Evolutionary conservation across 2,888 invertebrate genomes (phyloP).

Genomic region (Leuctra nigra): DNA sequence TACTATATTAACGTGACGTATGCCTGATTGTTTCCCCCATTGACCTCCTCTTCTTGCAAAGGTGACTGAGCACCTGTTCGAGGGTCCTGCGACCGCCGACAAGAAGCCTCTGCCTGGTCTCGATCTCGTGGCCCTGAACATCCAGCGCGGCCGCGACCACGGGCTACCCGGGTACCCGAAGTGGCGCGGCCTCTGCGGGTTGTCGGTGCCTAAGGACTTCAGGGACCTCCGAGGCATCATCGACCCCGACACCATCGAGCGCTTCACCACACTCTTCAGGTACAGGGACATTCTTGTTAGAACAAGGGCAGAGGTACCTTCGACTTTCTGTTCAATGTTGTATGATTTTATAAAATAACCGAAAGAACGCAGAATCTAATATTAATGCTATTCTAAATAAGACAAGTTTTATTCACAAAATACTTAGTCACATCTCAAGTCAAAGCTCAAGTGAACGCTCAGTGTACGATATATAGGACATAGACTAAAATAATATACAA

Average conservation of each 20-base stretch:
- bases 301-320: too few relatives aligned
- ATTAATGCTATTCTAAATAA: too few relatives aligned
- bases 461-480: too few relatives aligned
- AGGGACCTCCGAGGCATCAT: constrained; percentile 56
- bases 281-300: too few relatives aligned
- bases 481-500: too few relatives aligned
- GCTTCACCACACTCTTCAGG: constrained; percentile 60
- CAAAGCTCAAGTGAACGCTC: too few relatives aligned
- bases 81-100: constrained; percentile 38
- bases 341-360: too few relatives aligned
- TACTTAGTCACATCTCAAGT: too few relatives aligned
- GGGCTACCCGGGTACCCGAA: constrained; percentile 71
- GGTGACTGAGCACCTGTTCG: constrained; percentile 63
- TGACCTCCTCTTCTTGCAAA: constrained; percentile 37
- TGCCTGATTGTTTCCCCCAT: constrained; percentile 33
- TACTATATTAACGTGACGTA: too few relatives aligned
- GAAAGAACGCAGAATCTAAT: too few relatives aligned
- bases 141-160: constrained; percentile 85
- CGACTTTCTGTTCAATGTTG: too few relatives aligned
- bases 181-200: constrained; percentile 71
- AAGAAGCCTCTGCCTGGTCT: constrained; percentile 46
- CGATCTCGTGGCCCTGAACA: constrained; percentile 80
- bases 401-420: too few relatives aligned
- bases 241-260: constrained; percentile 54
- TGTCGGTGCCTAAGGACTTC: constrained; percentile 55